Percentiles rank a stretch among this genome's conserved stretches.
Conservation (phyloP, 2,888 invertebrate genomes). For the Trissolcus brochymenae region DNA sequence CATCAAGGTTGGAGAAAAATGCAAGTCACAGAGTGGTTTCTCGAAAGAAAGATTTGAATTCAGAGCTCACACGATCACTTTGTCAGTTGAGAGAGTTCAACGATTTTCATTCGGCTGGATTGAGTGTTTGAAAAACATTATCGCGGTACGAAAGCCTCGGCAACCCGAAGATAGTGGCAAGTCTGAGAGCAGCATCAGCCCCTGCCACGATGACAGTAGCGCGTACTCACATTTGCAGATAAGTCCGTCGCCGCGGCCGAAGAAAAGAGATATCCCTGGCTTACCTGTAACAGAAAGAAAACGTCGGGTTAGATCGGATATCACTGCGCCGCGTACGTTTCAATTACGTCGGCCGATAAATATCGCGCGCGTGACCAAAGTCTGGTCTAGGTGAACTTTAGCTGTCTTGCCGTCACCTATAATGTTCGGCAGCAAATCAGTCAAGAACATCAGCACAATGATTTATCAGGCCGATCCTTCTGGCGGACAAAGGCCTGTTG, state of each 20-base stretch:
- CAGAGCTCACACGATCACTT: slow-evolving; percentile 17
- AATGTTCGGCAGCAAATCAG: slow-evolving; percentile 59
- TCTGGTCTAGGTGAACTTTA: slow-evolving; percentile 44
- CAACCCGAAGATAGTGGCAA: slow-evolving; percentile 34
- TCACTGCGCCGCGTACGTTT: slow-evolving; percentile 65
- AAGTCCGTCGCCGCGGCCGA: slow-evolving; percentile 54
- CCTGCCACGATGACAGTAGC: slow-evolving; percentile 57
- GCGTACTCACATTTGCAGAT: slow-evolving; percentile 59
- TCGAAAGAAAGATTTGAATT: not conserved
- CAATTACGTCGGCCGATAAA: slow-evolving; percentile 66
- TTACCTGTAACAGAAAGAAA: slow-evolving; percentile 69
- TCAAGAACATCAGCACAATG: slow-evolving; percentile 33
- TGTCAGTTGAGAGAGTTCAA: slow-evolving; percentile 13
- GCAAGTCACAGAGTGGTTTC: not conserved
- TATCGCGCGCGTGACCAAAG: slow-evolving; percentile 60
- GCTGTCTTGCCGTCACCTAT: slow-evolving; percentile 52
- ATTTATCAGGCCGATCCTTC: slow-evolving; percentile 12
- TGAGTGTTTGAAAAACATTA: slow-evolving; percentile 39
- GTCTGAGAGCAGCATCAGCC: slow-evolving; percentile 33
- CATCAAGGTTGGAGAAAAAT: too few species aligned
- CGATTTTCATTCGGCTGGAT: slow-evolving; percentile 29
- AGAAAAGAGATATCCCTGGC: slow-evolving; percentile 61
- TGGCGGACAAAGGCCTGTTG: not conserved
- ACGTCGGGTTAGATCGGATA: slow-evolving; percentile 64
- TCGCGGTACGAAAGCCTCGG: slow-evolving; percentile 19